These are phyloP conservation scores for Micronycteris hirsuta DNA, from an alignment of 2,113 vertebrate species.

Conservation along the genomic window DNA sequence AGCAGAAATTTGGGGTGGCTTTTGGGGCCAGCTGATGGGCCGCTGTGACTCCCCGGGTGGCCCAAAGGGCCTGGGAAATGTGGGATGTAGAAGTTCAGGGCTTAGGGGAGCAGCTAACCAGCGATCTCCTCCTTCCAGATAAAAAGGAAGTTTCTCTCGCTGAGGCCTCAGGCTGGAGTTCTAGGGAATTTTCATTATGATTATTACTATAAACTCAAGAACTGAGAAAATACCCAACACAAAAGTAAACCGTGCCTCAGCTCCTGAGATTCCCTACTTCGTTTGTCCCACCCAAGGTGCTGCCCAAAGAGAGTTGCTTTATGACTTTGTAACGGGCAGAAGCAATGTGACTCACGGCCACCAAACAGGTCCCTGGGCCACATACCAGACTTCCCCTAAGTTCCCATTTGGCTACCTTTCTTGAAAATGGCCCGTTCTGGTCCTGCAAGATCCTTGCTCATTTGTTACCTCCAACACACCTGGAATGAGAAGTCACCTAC, in stretches of 20 bases:
- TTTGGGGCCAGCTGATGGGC: neutral
- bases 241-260: neutral
- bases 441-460: neutral
- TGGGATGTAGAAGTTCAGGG: neutral
- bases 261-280: neutral
- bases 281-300: neutral
- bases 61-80: neutral
- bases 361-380: neutral
- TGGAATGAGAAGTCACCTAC: neutral
- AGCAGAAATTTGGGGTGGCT: neutral
- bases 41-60: neutral
- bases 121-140: neutral
- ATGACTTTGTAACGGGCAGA: constrained; percentile 48
- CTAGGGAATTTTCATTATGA: constrained; percentile 48
- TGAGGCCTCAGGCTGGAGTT: neutral
- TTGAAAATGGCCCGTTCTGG: neutral
- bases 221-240: constrained; percentile 41
- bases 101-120: neutral
- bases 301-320: neutral
- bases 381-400: constrained; percentile 44
- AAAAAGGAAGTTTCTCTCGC: neutral
- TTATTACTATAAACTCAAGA: neutral
- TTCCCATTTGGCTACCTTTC: neutral
- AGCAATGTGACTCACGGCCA: constrained; percentile 47
- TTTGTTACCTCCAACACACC: neutral